Conservation (phyloP, 1,140 invertebrate genomes). For the Zaprionus africanus region DNA sequence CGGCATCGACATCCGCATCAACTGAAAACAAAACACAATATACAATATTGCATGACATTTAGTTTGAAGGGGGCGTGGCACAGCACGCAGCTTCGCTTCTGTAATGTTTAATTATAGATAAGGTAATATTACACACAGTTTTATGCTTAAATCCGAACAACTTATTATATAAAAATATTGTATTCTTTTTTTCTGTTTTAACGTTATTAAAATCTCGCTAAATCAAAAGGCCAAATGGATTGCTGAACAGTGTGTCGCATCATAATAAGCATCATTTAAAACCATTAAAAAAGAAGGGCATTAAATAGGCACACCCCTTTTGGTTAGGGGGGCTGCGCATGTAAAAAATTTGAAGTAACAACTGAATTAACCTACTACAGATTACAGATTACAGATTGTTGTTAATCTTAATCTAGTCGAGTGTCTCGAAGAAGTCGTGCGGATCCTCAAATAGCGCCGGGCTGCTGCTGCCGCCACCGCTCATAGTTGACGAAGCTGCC, state of each 20-base stretch:
- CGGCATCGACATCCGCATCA: not conserved
- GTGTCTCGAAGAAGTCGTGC: constrained; percentile 71
- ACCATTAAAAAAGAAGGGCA: constrained; percentile 54
- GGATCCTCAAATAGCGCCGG: constrained; percentile 66
- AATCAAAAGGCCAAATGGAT: constrained; percentile 43
- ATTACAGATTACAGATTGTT: constrained; percentile 51
- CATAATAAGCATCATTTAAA: constrained; percentile 34
- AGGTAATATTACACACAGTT: constrained; percentile 68
- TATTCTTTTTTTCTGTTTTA: constrained; percentile 23
- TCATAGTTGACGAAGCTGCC: constrained; percentile 39
- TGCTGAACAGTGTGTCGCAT: constrained; percentile 14
- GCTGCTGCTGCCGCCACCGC: constrained; percentile 53
- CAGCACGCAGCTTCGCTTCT: constrained; percentile 24
- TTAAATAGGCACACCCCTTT: constrained; percentile 40
- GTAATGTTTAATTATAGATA: constrained; percentile 46
- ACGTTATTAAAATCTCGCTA: constrained; percentile 63
- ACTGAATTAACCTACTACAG: constrained; percentile 69
- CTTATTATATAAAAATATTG: constrained; percentile 61
- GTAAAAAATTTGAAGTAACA: constrained; percentile 68
- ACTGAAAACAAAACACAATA: constrained; percentile 39
- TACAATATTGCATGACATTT: constrained; percentile 21
- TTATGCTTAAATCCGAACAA: constrained; percentile 55
- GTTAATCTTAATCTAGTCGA: constrained; percentile 62
- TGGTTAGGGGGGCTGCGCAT: not conserved
- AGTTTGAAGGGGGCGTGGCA: constrained; percentile 27